Percentiles rank a stretch among this genome's conserved stretches.
These are phyloP conservation scores for Cephus sareptanus DNA, from an alignment of 2,888 invertebrate species.

Conservation along the genomic window DNA sequence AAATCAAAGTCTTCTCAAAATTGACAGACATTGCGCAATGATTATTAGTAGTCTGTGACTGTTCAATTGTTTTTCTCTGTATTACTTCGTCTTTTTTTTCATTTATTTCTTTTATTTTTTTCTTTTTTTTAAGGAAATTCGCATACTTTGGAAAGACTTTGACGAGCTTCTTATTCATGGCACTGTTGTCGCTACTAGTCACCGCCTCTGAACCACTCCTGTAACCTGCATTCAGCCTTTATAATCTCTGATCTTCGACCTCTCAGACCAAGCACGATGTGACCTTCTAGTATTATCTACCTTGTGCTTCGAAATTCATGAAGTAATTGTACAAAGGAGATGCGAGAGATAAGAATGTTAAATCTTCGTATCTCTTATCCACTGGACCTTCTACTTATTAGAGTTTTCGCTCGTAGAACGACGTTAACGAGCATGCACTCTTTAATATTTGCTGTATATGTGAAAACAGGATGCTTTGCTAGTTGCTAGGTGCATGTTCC, in stretches of 20 bases:
- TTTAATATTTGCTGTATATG: background rate
- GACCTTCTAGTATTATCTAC: background rate
- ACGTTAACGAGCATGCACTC: background rate
- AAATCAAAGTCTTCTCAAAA: background rate
- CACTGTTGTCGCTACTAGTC: background rate
- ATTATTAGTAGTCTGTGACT: background rate
- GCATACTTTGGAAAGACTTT: background rate
- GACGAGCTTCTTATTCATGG: background rate
- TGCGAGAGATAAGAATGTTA: background rate
- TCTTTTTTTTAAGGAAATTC: conserved; percentile 15
- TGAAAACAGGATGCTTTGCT: background rate
- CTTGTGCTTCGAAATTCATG: background rate
- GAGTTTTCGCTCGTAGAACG: background rate
- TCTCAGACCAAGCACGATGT: background rate
- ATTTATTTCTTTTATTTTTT: conserved; percentile 6
- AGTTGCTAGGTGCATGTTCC: background rate
- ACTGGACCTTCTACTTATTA: background rate
- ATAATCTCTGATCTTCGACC: background rate
- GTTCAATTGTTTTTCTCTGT: conserved; percentile 1
- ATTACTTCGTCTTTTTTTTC: conserved; percentile 14
- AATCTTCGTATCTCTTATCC: background rate
- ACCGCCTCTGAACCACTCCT: background rate
- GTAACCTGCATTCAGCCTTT: background rate
- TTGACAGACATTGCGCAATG: background rate
- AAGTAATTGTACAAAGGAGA: background rate